Percentiles rank a stretch among this genome's conserved stretches.
These are phyloP conservation scores for Oncorhynchus gorbuscha DNA, from an alignment of 2,113 vertebrate genomes.

Conservation along the genomic window DNA sequence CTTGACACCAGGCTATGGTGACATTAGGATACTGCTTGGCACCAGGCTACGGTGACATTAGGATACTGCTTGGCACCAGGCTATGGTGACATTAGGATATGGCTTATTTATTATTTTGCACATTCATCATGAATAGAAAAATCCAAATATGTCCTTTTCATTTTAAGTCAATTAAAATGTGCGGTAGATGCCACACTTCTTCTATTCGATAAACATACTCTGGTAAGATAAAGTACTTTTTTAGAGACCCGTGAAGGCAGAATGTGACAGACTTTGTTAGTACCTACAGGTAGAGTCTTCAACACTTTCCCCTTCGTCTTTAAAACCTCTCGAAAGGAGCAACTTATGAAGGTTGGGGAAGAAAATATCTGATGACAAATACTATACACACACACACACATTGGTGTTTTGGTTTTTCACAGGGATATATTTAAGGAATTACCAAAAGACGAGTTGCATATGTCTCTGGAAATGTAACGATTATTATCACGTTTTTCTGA, in stretches of 20 bases:
- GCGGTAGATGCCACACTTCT: neutral
- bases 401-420: slow-evolving; percentile 81
- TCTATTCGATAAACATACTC: neutral
- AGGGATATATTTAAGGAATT: slow-evolving; percentile 54
- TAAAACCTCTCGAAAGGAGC: no score
- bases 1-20: no score
- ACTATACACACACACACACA: slow-evolving; percentile 51
- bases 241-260: neutral
- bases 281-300: neutral
- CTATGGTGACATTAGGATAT: no score
- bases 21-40: no score
- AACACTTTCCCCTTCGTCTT: neutral
- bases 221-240: neutral
- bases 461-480: no score
- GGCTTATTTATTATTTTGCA: neutral
- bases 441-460: slow-evolving; percentile 64
- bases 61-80: no score
- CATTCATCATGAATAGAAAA: neutral
- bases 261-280: neutral
- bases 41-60: no score
- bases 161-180: neutral
- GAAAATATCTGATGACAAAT: slow-evolving; percentile 12
- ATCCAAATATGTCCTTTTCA: neutral
- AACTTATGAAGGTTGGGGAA: no score
- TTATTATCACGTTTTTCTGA: neutral